These are phyloP conservation scores for Polydrusus pterygomalis DNA, from an alignment of 2,888 invertebrate genomes.

Conservation along the genomic window DNA sequence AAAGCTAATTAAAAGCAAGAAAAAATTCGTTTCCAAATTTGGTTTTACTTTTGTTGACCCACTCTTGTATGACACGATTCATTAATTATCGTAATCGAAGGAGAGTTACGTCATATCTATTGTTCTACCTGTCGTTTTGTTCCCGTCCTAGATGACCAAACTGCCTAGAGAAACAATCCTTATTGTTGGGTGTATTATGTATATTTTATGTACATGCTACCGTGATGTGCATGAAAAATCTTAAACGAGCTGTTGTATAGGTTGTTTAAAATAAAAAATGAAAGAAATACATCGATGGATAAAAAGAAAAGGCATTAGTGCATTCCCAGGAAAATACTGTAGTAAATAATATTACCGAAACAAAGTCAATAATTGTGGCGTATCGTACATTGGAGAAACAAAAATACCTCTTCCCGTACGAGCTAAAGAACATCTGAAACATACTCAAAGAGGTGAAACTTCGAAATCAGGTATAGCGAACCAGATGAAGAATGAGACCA, in stretches of 20 bases:
- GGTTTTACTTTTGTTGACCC: constrained; percentile 30
- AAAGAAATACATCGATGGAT: no score
- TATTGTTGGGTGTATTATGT: constrained; percentile 12
- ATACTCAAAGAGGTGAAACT: no score
- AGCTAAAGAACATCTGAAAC: no score
- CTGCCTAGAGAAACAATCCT: constrained; percentile 41
- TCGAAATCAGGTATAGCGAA: no score
- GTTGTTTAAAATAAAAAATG: background rate
- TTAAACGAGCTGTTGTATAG: constrained; percentile 13
- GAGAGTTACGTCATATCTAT: constrained; percentile 54
- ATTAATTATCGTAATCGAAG: constrained; percentile 39
- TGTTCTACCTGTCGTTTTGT: constrained; percentile 65
- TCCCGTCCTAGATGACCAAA: constrained; percentile 63
- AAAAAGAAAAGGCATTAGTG: no score
- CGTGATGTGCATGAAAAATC: constrained; percentile 41
- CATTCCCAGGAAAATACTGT: no score
- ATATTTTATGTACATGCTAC: background rate
- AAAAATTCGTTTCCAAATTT: constrained; percentile 25
- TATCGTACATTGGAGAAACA: no score
- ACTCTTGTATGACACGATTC: constrained; percentile 29
- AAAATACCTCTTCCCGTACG: no score
- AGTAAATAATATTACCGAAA: no score
- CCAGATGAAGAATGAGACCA: no score
- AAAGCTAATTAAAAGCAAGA: background rate
- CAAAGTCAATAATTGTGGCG: no score